phyloP scores from a whole-genome alignment of 1,140 invertebrate species.

The Drosophila funebris region DNA sequence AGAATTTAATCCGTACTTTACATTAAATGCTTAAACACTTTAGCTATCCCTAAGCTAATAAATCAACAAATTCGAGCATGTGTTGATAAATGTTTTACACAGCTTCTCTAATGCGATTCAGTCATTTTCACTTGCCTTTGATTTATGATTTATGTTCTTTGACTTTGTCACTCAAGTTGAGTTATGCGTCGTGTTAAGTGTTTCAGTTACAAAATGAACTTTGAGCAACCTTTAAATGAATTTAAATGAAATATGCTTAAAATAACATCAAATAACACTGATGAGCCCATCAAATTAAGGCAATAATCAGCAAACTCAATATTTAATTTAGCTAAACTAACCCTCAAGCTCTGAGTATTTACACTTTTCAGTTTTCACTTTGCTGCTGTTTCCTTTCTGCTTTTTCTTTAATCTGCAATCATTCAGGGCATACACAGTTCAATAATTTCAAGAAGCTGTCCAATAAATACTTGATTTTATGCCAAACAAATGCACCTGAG shows the following conservation, averaged over 20 bases:
- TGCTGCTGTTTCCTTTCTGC: background rate
- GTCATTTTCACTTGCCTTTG: background rate
- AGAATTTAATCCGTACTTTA: background rate
- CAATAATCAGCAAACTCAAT: background rate
- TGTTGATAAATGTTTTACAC: constrained; percentile 4
- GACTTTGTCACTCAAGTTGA: background rate
- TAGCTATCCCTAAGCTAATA: background rate
- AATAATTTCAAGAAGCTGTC: constrained; percentile 39
- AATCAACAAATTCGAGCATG: background rate
- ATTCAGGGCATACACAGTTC: constrained; percentile 20
- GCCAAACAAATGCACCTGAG: constrained; percentile 38
- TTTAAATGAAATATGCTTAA: background rate
- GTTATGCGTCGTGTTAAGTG: too few species aligned
- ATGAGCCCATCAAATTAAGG: background rate
- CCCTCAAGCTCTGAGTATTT: background rate
- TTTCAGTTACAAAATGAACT: background rate
- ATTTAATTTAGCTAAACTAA: background rate
- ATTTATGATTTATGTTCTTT: constrained; percentile 4
- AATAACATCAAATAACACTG: background rate
- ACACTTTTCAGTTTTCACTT: background rate
- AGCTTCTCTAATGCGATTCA: background rate
- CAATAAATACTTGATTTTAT: constrained; percentile 61
- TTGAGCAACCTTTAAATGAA: background rate
- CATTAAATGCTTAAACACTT: constrained; percentile 5
- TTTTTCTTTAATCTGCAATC: constrained; percentile 2